Evolutionary conservation across 1,140 invertebrate species (phyloP).

Genomic region (Calliopsis andreniformis): DNA sequence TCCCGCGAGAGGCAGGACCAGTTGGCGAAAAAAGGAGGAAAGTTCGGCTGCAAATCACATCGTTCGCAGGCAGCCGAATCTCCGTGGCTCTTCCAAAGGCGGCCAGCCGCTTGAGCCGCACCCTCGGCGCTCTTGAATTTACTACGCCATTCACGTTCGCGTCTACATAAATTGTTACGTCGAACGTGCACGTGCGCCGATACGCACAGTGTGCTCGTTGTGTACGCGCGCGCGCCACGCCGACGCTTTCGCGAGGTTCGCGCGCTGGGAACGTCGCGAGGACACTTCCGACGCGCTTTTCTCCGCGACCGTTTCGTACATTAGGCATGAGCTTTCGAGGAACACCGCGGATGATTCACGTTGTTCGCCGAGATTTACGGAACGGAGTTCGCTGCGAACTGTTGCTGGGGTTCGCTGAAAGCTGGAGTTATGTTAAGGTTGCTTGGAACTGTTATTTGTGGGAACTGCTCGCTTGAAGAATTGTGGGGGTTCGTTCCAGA

Average conservation of each 20-base stretch:
- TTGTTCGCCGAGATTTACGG: not conserved
- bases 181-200: conserved; percentile 48
- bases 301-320: not conserved
- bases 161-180: conserved; percentile 69
- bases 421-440: too few relatives aligned
- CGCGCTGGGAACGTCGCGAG: not conserved
- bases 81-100: conserved; percentile 4
- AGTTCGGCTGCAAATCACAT: conserved; percentile 51
- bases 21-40: not conserved
- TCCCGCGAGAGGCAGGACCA: too few relatives aligned
- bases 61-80: conserved; percentile 31
- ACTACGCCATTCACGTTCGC: conserved; percentile 73
- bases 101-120: conserved; percentile 64
- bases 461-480: too few relatives aligned
- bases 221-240: not conserved
- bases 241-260: not conserved
- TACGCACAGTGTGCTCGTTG: too few relatives aligned
- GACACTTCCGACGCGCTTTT: conserved; percentile 12
- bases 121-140: conserved; percentile 68
- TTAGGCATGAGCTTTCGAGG: not conserved
- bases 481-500: too few relatives aligned
- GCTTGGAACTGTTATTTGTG: too few relatives aligned
- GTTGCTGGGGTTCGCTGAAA: too few relatives aligned
- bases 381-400: too few relatives aligned
- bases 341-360: not conserved